Conservation (phyloP, 2,113 vertebrate species). For the Psittacula cyanocephala region DNA sequence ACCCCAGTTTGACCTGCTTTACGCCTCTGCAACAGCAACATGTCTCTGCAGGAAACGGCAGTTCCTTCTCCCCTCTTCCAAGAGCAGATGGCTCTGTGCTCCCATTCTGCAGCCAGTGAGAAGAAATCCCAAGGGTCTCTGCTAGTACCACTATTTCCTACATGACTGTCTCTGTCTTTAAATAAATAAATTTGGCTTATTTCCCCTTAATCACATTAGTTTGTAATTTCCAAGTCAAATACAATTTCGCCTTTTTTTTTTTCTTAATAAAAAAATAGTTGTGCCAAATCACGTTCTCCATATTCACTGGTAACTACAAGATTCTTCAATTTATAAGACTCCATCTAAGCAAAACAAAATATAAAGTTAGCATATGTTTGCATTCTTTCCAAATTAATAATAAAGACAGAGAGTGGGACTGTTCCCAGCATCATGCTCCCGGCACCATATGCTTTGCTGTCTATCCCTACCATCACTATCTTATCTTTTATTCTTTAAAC, state of each 20-base stretch:
- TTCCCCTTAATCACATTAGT: neutral
- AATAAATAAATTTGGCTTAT: neutral
- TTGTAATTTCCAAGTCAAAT: neutral
- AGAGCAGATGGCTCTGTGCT: neutral
- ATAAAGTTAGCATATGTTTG: conserved; percentile 23
- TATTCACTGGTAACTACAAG: neutral
- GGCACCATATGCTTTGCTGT: conserved; percentile 22
- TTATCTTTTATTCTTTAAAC: neutral
- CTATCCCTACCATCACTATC: neutral
- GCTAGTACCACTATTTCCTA: neutral
- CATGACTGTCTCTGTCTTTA: neutral
- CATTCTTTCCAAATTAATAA: conserved; percentile 14
- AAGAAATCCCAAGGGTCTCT: neutral
- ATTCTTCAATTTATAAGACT: neutral
- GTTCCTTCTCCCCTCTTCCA: neutral
- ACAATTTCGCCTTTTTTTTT: neutral
- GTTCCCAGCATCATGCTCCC: neutral
- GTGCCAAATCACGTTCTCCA: neutral
- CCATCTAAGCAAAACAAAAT: neutral
- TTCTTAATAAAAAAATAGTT: neutral
- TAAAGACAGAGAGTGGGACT: neutral
- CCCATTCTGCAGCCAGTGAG: neutral
- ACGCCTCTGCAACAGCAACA: neutral
- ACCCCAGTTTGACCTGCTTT: neutral
- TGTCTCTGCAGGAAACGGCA: neutral